phyloP scores from a whole-genome alignment of 2,113 vertebrate genomes.

The Willisornis vidua region DNA sequence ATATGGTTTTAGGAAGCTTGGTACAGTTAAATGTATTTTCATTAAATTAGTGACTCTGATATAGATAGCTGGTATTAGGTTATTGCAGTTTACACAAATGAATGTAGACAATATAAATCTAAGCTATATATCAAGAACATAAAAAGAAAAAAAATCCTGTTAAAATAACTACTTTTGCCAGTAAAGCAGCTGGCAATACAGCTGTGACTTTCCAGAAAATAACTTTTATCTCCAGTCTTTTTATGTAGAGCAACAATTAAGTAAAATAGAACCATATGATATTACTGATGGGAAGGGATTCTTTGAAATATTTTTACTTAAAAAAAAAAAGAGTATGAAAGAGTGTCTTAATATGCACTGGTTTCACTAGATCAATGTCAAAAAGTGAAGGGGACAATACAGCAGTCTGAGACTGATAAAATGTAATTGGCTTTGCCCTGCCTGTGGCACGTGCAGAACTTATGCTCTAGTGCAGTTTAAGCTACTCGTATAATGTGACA shows the following conservation, averaged over 20 bases:
- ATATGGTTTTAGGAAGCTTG: neutral
- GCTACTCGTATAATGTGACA: neutral
- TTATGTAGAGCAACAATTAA: constrained; percentile 61
- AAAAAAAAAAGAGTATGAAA: neutral
- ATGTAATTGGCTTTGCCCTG: constrained; percentile 24
- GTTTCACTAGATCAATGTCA: constrained; percentile 36
- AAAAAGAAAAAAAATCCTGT: neutral
- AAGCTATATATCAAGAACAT: constrained; percentile 40
- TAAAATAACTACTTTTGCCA: constrained; percentile 51
- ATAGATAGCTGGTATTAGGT: neutral
- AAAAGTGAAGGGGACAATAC: constrained; percentile 38
- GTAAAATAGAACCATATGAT: constrained; percentile 69
- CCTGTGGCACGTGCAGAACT: constrained; percentile 23
- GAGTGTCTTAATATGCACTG: neutral
- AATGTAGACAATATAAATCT: neutral
- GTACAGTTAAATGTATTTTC: neutral
- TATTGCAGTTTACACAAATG: neutral
- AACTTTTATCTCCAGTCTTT: constrained; percentile 65
- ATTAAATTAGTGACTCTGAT: constrained; percentile 1
- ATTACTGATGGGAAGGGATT: constrained; percentile 11
- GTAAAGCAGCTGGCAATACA: constrained; percentile 61
- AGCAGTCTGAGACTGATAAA: constrained; percentile 45
- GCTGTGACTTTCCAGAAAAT: constrained; percentile 64
- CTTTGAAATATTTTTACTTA: constrained; percentile 53
- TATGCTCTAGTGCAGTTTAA: neutral